Percentiles rank a stretch among this genome's conserved stretches.
Conservation (phyloP, 2,888 invertebrate genomes). For the Leptinotarsa tumamoca region DNA sequence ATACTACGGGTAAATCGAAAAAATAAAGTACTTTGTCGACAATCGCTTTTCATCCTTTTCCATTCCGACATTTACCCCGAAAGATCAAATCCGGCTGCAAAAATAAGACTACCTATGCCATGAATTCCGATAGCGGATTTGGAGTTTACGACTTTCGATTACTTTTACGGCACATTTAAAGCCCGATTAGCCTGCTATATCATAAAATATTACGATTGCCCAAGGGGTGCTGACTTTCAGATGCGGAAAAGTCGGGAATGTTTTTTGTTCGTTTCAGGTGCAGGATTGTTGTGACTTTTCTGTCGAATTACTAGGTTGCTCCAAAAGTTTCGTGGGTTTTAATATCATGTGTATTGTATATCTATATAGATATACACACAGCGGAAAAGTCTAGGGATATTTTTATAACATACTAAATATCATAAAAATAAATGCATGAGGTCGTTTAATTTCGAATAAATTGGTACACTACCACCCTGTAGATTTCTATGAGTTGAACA, state of each 20-base stretch:
- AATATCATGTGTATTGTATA: no score
- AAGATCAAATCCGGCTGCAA: conserved; percentile 35
- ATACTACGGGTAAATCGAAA: not conserved
- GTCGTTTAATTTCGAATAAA: no score
- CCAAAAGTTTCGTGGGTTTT: no score
- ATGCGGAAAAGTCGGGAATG: conserved; percentile 13
- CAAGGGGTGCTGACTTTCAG: conserved; percentile 32
- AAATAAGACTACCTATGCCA: conserved; percentile 52
- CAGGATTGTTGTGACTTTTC: conserved; percentile 6
- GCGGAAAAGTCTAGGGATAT: no score
- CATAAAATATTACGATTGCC: conserved; percentile 62
- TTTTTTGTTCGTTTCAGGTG: conserved; percentile 13
- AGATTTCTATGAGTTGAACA: no score
- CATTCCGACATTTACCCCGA: conserved; percentile 28
- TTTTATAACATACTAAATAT: no score
- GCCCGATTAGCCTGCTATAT: conserved; percentile 61
- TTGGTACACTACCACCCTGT: no score
- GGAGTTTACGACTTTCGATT: conserved; percentile 66
- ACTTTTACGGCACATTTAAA: conserved; percentile 65
- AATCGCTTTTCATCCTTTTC: conserved; percentile 32
- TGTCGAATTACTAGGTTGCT: not conserved
- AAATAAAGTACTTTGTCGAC: not conserved
- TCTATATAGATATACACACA: no score
- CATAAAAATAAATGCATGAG: no score
- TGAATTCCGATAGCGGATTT: conserved; percentile 65